Conservation (phyloP, 2,113 vertebrate species). For the Neogale vison region DNA sequence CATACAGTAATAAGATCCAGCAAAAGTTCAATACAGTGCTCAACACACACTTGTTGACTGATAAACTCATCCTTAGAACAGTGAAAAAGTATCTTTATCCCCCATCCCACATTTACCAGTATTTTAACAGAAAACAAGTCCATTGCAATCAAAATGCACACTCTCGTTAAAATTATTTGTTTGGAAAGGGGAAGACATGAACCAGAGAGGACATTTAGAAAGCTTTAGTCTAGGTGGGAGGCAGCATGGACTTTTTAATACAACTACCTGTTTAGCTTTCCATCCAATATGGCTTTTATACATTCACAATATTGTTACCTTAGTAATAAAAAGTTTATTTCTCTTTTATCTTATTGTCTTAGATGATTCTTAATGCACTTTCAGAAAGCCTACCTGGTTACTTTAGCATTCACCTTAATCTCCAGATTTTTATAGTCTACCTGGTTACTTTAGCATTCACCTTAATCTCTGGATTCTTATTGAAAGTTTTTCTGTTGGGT, state of each 20-base stretch:
- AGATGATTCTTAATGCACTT: not conserved
- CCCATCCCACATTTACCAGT: not conserved
- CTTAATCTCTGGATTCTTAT: not conserved
- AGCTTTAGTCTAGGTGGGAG: not conserved
- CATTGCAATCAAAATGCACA: not conserved
- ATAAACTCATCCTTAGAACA: conserved; percentile 2
- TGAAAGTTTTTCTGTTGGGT: not conserved
- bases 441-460: not conserved
- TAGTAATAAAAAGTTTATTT: not conserved
- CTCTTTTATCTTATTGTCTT: not conserved
- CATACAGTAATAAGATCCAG: not conserved
- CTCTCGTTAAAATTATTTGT: not conserved
- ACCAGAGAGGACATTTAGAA: not conserved
- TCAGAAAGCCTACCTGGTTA: not conserved
- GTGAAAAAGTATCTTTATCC: not conserved
- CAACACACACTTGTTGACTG: not conserved
- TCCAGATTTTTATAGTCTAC: not conserved
- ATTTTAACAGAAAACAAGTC: not conserved
- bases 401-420: not conserved
- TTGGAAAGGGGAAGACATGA: not conserved
- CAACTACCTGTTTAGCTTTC: not conserved
- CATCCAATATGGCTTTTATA: not conserved
- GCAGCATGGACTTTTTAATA: not conserved
- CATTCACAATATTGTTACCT: not conserved
- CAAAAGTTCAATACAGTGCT: not conserved